These are phyloP conservation scores for Euclidia mi DNA, from an alignment of 2,888 invertebrate genomes.

Conservation along the genomic window DNA sequence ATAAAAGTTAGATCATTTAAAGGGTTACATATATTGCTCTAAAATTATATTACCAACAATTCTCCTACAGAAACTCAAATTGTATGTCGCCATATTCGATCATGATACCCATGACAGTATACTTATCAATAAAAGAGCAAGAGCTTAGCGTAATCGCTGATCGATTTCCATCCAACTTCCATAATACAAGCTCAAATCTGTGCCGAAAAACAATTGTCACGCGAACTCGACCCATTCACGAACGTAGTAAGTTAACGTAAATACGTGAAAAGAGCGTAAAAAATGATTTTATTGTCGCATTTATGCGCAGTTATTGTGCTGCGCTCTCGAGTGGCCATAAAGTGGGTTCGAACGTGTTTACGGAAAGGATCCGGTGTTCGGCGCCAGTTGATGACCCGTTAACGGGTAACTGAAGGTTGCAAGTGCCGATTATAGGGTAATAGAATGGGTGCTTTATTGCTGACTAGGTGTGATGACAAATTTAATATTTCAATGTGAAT, in stretches of 20 bases:
- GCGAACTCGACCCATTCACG: constrained; percentile 33
- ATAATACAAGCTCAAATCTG: constrained; percentile 4
- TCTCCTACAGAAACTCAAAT: no score
- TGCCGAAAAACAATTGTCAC: constrained; percentile 39
- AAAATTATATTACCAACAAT: no score
- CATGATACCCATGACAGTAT: no score
- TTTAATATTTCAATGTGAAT: no score
- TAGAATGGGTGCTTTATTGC: neutral
- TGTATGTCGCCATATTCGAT: no score
- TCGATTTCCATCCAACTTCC: neutral
- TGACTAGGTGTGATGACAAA: no score
- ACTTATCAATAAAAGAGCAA: no score
- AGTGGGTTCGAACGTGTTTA: constrained; percentile 40
- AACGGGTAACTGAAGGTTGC: constrained; percentile 2
- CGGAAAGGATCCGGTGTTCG: constrained; percentile 33
- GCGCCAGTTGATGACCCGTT: constrained; percentile 13
- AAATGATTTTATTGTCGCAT: constrained; percentile 51
- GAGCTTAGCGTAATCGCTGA: neutral
- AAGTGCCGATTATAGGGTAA: neutral
- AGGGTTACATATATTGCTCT: no score
- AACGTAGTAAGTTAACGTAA: constrained; percentile 41
- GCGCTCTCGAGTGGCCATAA: constrained; percentile 42
- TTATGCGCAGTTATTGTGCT: constrained; percentile 50
- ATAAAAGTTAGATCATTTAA: no score
- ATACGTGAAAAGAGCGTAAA: constrained; percentile 51